phyloP scores from a whole-genome alignment of 1,140 invertebrate genomes.

The Trichonephila inaurata region DNA sequence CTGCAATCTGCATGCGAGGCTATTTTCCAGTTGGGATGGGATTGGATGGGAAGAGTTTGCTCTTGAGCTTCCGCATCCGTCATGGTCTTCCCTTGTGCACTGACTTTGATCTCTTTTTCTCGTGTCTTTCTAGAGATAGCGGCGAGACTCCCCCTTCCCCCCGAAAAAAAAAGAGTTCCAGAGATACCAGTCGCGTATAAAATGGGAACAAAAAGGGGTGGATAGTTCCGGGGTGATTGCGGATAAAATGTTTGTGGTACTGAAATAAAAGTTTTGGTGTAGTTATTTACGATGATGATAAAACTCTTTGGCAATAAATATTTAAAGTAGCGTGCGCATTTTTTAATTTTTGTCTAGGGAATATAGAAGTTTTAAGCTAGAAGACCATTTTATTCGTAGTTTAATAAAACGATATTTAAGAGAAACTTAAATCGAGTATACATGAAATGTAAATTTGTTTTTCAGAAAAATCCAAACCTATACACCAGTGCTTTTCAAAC shows the following conservation, averaged over 20 bases:
- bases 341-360: no score
- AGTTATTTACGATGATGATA: neutral
- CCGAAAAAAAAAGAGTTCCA: no score
- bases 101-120: constrained; percentile 17
- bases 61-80: constrained; percentile 36
- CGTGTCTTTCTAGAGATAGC: constrained; percentile 5
- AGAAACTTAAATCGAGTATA: no score
- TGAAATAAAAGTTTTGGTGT: neutral
- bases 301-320: neutral
- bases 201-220: neutral
- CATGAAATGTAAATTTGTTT: no score
- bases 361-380: no score
- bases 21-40: constrained; percentile 32
- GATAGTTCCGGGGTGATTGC: neutral
- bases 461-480: no score
- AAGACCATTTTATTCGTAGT: no score
- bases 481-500: no score
- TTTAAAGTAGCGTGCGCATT: no score
- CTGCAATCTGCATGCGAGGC: constrained; percentile 65
- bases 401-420: no score
- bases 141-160: neutral
- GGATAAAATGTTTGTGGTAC: neutral
- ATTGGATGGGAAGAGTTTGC: constrained; percentile 47
- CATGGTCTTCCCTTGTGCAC: neutral
- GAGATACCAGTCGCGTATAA: neutral